Percentiles rank a stretch among this genome's conserved stretches.
These are phyloP conservation scores for Seladonia tumulorum DNA, from an alignment of 2,888 invertebrate genomes.

Conservation along the genomic window DNA sequence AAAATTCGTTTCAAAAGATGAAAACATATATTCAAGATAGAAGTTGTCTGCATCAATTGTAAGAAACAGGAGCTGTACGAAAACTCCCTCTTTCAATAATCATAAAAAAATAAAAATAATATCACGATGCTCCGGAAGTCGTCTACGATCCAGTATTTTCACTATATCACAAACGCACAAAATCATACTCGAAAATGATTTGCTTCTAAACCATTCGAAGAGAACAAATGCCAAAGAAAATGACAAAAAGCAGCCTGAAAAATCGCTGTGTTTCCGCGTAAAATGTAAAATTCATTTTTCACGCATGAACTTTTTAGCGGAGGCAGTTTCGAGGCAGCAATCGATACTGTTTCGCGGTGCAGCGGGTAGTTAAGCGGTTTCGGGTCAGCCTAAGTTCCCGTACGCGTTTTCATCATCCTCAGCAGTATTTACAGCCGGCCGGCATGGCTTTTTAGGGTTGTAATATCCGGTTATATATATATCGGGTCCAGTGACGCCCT, in stretches of 20 bases:
- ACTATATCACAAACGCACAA: background rate
- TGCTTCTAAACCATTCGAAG: background rate
- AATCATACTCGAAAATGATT: background rate
- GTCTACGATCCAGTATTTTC: background rate
- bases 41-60: background rate
- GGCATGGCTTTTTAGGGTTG: slow-evolving; percentile 54
- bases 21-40: background rate
- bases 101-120: no score
- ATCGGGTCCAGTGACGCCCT: slow-evolving; percentile 64
- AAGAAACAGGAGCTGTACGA: background rate
- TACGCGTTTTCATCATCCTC: slow-evolving; percentile 34
- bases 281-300: background rate
- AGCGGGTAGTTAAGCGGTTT: background rate
- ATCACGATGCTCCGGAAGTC: no score
- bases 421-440: slow-evolving; percentile 44
- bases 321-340: background rate
- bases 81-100: background rate
- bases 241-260: background rate
- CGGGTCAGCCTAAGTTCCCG: slow-evolving; percentile 31
- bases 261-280: background rate
- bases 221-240: background rate
- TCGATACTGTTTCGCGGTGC: slow-evolving; percentile 14
- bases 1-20: no score
- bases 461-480: slow-evolving; percentile 72
- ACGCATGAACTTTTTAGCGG: background rate